Evolutionary conservation across 2,113 vertebrate genomes (phyloP), one percentile per base, ranked within the genome.

Genomic region (Seriola dumerili): DNA sequence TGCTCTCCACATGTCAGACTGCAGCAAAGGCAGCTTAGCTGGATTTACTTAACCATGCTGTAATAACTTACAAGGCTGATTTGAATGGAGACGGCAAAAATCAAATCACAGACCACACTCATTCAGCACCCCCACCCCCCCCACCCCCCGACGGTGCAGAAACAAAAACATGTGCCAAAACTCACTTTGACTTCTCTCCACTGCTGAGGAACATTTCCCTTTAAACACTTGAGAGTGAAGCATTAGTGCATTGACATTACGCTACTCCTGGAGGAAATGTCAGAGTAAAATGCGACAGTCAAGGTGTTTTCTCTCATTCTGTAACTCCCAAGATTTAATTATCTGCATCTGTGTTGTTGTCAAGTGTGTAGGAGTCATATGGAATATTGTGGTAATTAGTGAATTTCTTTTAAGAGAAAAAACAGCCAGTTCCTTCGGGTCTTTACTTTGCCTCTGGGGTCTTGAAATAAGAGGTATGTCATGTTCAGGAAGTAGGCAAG

Each of bases 1-100:
- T 62, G 78, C 77, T 75, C 84, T 65, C 79, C 9, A 8, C 80
- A 65, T 85, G 89, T 92, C 91, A 85, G 69, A 91, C 88, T 86
- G 89, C 88, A 79, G 88, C 79, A 55, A 52, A 54, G 68, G 85
- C 76, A 78, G 78, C 81, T 91, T 73, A 65, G 87, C 85, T 69
- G 77, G 62, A 87, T 84, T 81, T 85, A 86, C 68, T 88, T 72
- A 72, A 81, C 57, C 17, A 13, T 21, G 62, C 66, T 69, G 82
- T 77, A 86, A 87, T 80, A 87, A 84, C 57, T 59, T 40, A 42
- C 38, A 61, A 69, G 79, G 58, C 80, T 61, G 63, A 69, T 78
- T 82, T 87, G 42, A 88, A 86, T 66, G 4, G 50, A 80, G 81
- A 72, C 52, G n/a, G 54, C 44, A 11, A 71, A 38, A 80, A 80